Evolutionary conservation across 2,797 vertebrate genomes (phyloP).

Genomic region (Sandelia bainsii): DNA sequence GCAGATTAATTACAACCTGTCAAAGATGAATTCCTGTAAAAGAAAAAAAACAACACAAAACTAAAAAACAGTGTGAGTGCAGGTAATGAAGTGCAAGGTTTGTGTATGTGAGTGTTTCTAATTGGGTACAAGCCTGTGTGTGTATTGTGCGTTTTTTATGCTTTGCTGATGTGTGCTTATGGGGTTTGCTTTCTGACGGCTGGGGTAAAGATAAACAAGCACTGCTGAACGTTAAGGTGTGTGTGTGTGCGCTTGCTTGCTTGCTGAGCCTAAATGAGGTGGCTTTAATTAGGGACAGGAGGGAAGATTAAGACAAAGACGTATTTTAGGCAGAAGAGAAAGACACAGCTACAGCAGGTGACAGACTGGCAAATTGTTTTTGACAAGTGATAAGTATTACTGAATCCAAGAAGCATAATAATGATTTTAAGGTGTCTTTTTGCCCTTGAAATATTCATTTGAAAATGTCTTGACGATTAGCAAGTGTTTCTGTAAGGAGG

Average conservation of each 20-base stretch:
- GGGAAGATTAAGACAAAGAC: not conserved
- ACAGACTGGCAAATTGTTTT: slow-evolving; percentile 11
- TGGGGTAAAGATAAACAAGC: slow-evolving; percentile 6
- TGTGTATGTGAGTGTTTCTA: not conserved
- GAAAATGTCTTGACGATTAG: slow-evolving; percentile 2
- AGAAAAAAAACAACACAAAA: not conserved
- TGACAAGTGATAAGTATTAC: slow-evolving; percentile 37
- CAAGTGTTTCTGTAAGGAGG: slow-evolving; percentile 18
- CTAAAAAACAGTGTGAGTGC: not conserved
- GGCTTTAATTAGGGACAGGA: slow-evolving; percentile 30
- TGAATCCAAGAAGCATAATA: slow-evolving; percentile 3
- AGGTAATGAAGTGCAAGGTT: slow-evolving; percentile 23
- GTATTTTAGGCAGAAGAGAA: slow-evolving; percentile 15
- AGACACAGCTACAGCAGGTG: slow-evolving; percentile 4
- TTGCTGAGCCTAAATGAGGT: slow-evolving; percentile 8
- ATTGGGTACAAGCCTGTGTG: not conserved
- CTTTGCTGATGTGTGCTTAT: slow-evolving; percentile 1
- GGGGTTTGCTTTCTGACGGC: slow-evolving; percentile 17
- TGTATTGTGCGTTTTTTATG: slow-evolving; percentile 2
- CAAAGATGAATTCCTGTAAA: slow-evolving; percentile 20
- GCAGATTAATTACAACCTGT: slow-evolving; percentile 35
- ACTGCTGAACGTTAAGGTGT: not conserved
- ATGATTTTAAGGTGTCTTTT: slow-evolving; percentile 1
- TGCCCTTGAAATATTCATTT: slow-evolving; percentile 19
- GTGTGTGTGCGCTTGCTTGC: not conserved